Conservation (phyloP, 2,888 invertebrate species). For the Drosophila aldrichi region DNA sequence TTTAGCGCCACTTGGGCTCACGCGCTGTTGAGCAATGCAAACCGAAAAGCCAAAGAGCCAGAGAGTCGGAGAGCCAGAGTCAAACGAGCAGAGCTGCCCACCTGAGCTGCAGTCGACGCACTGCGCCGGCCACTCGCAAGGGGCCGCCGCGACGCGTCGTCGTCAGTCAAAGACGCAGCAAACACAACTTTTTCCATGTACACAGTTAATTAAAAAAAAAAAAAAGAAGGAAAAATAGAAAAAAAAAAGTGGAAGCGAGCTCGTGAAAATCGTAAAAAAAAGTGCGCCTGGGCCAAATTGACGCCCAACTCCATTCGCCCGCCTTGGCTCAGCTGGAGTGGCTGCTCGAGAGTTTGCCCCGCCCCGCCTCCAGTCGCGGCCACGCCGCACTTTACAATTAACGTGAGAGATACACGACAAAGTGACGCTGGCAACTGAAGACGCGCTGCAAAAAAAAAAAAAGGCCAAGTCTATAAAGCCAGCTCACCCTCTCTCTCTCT, state of each 20-base stretch:
- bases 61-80: conserved; percentile 24
- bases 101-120: conserved; percentile 44
- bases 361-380: conserved; percentile 21
- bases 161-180: conserved; percentile 60
- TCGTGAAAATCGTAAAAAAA: conserved; percentile 41
- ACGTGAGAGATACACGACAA: conserved; percentile 71
- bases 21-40: conserved; percentile 85
- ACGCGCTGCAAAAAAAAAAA: conserved; percentile 35
- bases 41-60: conserved; percentile 50
- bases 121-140: conserved; percentile 44
- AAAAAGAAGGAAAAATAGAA: conserved; percentile 51
- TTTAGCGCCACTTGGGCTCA: conserved; percentile 85
- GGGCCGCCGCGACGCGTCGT: conserved; percentile 19
- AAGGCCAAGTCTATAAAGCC: conserved; percentile 20
- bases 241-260: conserved; percentile 1
- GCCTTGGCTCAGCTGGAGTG: conserved; percentile 37
- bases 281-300: conserved; percentile 45
- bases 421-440: conserved; percentile 32
- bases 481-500: not conserved
- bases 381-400: conserved; percentile 67
- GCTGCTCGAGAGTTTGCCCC: conserved; percentile 46
- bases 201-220: conserved; percentile 75
- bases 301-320: conserved; percentile 6
- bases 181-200: conserved; percentile 73
- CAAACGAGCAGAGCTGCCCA: conserved; percentile 46